Conservation (phyloP, 2,113 vertebrate genomes). For the Odontophorus gujanensis region DNA sequence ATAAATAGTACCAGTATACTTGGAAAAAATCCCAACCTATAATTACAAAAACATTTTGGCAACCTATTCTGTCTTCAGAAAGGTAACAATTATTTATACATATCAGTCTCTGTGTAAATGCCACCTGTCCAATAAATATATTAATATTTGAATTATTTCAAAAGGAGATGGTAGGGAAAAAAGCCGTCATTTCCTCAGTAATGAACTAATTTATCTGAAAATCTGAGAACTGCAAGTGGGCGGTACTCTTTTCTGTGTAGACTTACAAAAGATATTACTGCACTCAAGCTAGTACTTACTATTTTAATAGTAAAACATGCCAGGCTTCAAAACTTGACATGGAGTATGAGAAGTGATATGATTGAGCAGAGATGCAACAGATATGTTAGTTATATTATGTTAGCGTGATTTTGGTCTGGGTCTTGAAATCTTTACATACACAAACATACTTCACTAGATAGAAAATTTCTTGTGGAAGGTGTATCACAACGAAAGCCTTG, state of each 20-base stretch:
- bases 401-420: background rate
- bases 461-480: background rate
- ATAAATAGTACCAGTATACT: background rate
- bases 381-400: background rate
- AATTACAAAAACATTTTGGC: slow-evolving; percentile 32
- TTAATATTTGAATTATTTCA: slow-evolving; percentile 70
- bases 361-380: slow-evolving; percentile 41
- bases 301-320: slow-evolving; percentile 57
- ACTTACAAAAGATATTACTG: slow-evolving; percentile 58
- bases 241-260: slow-evolving; percentile 45
- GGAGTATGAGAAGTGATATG: slow-evolving; percentile 36
- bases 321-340: slow-evolving; percentile 52
- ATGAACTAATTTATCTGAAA: slow-evolving; percentile 67
- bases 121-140: slow-evolving; percentile 63
- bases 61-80: slow-evolving; percentile 31
- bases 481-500: background rate
- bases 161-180: slow-evolving; percentile 15
- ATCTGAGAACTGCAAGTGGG: slow-evolving; percentile 66
- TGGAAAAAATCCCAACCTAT: slow-evolving; percentile 19
- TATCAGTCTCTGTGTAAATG: slow-evolving; percentile 58
- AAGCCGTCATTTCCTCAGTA: slow-evolving; percentile 44
- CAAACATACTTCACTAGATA: background rate
- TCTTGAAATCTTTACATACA: background rate
- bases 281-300: slow-evolving; percentile 58
- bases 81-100: slow-evolving; percentile 61